phyloP scores from a whole-genome alignment of 2,888 invertebrate species.

The Drosophila austrosaltans region DNA sequence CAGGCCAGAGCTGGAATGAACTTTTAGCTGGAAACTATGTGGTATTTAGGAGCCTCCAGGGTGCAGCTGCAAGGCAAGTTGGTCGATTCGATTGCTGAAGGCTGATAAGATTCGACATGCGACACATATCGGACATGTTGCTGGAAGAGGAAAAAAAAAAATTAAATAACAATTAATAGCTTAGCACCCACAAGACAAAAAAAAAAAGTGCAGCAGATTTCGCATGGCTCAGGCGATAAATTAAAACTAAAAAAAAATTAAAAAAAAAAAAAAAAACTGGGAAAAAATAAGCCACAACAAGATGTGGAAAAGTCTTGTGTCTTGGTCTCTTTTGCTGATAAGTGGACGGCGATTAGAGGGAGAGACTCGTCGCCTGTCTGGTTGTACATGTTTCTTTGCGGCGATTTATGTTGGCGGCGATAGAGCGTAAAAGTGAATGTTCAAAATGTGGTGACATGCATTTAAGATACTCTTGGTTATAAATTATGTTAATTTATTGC shows the following conservation, averaged over 20 bases:
- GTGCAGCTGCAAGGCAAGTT: constrained; percentile 27
- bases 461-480: constrained; percentile 73
- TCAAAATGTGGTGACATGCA: constrained; percentile 74
- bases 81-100: constrained; percentile 19
- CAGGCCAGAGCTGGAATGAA: constrained; percentile 4
- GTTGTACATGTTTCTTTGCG: constrained; percentile 53
- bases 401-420: constrained; percentile 48
- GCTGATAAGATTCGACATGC: constrained; percentile 49
- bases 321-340: constrained; percentile 32
- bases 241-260: constrained; percentile 42
- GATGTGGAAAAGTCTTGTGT: constrained; percentile 7
- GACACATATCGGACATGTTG: constrained; percentile 41
- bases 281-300: background rate
- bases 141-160: constrained; percentile 33
- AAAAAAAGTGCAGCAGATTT: constrained; percentile 38
- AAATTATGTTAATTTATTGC: constrained; percentile 74
- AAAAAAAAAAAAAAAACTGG: background rate
- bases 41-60: constrained; percentile 12
- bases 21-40: background rate
- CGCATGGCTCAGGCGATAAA: constrained; percentile 60
- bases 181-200: constrained; percentile 38
- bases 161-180: constrained; percentile 73
- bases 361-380: constrained; percentile 27
- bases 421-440: constrained; percentile 75
- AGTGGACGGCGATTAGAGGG: constrained; percentile 35